Evolutionary conservation across 2,113 vertebrate genomes (phyloP), one percentile per base, ranked within the genome.

Genomic region (Craseonycteris thonglongyai): DNA sequence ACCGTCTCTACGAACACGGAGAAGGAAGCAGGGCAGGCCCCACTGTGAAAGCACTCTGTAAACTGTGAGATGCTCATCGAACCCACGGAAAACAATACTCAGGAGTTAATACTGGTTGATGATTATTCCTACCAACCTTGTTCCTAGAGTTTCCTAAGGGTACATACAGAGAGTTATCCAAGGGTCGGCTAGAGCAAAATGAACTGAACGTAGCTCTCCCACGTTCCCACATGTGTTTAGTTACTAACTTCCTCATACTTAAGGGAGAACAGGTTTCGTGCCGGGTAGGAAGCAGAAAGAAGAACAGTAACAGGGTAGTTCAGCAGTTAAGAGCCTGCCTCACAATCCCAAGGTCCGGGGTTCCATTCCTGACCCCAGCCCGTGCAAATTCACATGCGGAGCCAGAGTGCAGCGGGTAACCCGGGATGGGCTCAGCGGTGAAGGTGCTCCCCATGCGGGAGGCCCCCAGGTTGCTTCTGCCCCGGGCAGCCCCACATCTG

Each of bases 21-120:
- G 35, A 24, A 5, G 59, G 26, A 13, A 21, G 8, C 0, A 0
- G 0, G 38, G 81, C 30, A 2, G 1, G 28, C 33, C 28, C 33
- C 28, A 1, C 2, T 4, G 40, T 10, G 16, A 49, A 19, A n/a
- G 18, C 1, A 2, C 68, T 30, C n/a, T 45, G n/a, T 3, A n/a
- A 45, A 68, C 75, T 10, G 3, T 2, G 3, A n/a, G 4, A 33
- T 1, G 28, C 26, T 40, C 7, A n/a, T 58, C 40, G 66, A 75
- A 24, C 21, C 5, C 28, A 72, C 16, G 45, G n/a, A 45, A 16
- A 15, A 22, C 22, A 24, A 42, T 40, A 16, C 22, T 21, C 12
- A 28, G 54, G 58, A 28, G 54, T 49, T 33, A 93, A 33, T 13
- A 21, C 47, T 24, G 8, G 10, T 56, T n/a, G n/a, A 16, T 24